Evolutionary conservation across 2,113 vertebrate species (phyloP), one percentile per base, ranked within the genome.

Genomic region (Cyprinodon brontotheroides): DNA sequence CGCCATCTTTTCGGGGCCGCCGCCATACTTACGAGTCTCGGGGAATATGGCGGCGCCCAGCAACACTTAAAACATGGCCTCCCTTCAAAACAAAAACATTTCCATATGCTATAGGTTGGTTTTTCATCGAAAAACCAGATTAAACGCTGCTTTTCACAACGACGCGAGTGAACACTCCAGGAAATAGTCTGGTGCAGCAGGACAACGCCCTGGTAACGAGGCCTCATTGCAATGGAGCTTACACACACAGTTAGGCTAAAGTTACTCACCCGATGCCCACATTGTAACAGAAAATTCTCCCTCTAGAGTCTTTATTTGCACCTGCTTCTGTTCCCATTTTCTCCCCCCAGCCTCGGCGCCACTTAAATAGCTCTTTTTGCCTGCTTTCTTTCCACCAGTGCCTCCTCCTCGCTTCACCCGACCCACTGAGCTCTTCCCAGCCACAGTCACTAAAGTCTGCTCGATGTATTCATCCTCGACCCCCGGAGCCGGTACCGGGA

Each of bases 21-120:
- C 97, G 98, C 92, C 92, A 93, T 93, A 92, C 91, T 93, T 98
- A 96, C 96, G 95, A 93, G 95, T 96, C 95, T 95, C 93, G 94
- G 96, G 95, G 97, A 98, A 98, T 95, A 99, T 99, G 97, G 97
- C 97, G 97, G 97, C 97, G 97, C 97, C 97, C 97, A 97, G 95
- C 94, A 92, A 96, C 95, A 96, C 95, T 93, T 94, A 94, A 95
- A 97, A 98, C 96, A 97, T 98, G 97, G 97, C 97, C 93, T 97
- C 97, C 97, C 94, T 96, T 97, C 97, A 98, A 97, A 98, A 98
- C 97, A 98, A 96, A 93, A 97, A 96, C 93, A 95, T 87, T 86
- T 89, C 79, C 59, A 47, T 48, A 17, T 20, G 74, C 39, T 12
- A 17, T 7, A 12, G 40, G 1, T 6, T n/a, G 22, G 72, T 69